phyloP scores from a whole-genome alignment of 2,797 vertebrate species.

The Pantherophis vulpinus region DNA sequence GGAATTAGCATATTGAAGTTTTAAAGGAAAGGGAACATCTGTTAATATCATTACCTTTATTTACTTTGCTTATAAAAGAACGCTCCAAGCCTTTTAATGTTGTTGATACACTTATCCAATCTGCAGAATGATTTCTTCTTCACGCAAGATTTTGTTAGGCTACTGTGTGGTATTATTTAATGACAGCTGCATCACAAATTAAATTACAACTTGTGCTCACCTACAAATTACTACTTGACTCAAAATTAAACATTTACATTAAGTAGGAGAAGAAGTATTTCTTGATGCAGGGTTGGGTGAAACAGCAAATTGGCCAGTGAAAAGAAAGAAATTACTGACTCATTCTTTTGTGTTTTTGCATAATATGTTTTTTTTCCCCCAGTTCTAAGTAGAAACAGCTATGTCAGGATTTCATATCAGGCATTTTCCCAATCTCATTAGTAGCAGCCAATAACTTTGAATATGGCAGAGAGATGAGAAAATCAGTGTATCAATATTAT shows the following conservation, averaged over 20 bases:
- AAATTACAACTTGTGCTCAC: constrained; percentile 12
- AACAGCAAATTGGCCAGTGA: neutral
- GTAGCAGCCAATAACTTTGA: no score
- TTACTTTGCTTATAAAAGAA: constrained; percentile 18
- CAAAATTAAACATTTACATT: constrained; percentile 7
- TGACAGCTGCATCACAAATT: constrained; percentile 3
- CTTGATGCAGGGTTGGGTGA: neutral
- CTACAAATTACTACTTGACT: neutral
- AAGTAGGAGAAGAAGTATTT: neutral
- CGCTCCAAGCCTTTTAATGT: neutral
- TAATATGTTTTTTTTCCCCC: neutral
- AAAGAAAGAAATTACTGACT: neutral
- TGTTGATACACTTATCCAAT: constrained; percentile 14
- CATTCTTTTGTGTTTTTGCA: neutral
- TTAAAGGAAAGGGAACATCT: constrained; percentile 7
- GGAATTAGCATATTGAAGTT: neutral
- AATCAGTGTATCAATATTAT: neutral
- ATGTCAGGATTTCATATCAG: neutral
- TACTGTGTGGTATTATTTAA: constrained; percentile 21
- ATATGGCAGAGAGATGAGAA: neutral
- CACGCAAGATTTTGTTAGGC: neutral
- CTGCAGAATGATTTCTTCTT: neutral
- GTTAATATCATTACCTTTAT: neutral
- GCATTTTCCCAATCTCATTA: neutral
- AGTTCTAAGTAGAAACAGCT: neutral